Conservation (phyloP, 2,888 invertebrate species). For the Tipula unca region DNA sequence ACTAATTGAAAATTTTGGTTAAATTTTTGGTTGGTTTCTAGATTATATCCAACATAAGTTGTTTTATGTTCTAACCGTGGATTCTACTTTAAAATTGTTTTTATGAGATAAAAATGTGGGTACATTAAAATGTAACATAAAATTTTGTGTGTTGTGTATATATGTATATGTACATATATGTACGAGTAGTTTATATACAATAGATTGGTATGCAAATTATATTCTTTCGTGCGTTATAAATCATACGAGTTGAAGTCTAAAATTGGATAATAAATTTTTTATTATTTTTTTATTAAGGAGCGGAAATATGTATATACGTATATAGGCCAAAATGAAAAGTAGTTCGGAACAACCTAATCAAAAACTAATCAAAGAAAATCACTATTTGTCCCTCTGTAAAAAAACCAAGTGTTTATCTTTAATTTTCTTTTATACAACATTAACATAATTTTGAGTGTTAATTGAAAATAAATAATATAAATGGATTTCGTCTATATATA, state of each 20-base stretch:
- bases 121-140: not conserved
- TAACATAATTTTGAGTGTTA: not conserved
- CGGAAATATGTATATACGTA: not conserved
- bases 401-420: not conserved
- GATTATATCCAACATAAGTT: not conserved
- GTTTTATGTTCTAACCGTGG: not conserved
- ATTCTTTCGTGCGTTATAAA: not conserved
- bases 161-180: not conserved
- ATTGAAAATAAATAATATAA: not conserved
- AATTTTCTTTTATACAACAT: not conserved
- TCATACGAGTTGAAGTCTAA: not conserved
- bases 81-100: not conserved
- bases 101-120: not conserved
- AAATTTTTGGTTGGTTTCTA: not conserved
- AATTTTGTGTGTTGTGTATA: not conserved
- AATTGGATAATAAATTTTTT: not conserved
- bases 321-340: not conserved
- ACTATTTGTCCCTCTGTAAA: not conserved
- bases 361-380: not conserved
- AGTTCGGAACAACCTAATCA: not conserved
- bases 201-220: not conserved
- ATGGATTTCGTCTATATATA: not conserved
- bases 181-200: not conserved
- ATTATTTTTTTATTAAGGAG: not conserved
- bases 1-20: conserved; percentile 2